Conservation (phyloP, 1,140 invertebrate species). For the Penaeus chinensis region DNA sequence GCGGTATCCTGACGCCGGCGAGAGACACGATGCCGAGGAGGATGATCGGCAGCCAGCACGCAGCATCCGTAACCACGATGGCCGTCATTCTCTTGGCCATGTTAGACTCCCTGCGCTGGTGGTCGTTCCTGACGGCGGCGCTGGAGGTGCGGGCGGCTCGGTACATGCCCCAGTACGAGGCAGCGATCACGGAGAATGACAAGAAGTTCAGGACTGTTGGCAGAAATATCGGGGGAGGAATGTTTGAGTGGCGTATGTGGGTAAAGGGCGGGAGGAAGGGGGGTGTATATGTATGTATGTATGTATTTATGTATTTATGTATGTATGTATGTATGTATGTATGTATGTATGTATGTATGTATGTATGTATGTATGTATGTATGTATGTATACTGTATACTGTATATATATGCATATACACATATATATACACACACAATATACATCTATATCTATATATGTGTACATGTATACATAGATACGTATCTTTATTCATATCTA, state of each 20-base stretch:
- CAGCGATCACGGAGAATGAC: conserved; percentile 71
- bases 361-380: neutral
- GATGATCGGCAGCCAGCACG: conserved; percentile 74
- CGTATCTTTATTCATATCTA: neutral
- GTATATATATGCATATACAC: neutral
- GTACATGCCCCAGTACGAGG: conserved; percentile 74
- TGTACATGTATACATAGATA: conserved; percentile 8
- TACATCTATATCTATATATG: conserved; percentile 14
- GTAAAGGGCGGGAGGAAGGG: neutral
- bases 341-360: neutral
- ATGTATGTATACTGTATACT: neutral
- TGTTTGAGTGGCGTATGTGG: too few relatives aligned
- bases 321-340: neutral
- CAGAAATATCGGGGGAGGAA: too few relatives aligned
- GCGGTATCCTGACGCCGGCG: conserved; percentile 69
- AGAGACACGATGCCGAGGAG: conserved; percentile 71
- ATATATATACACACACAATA: neutral
- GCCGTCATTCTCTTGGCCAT: conserved; percentile 73
- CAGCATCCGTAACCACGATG: conserved; percentile 73
- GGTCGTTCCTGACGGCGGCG: conserved; percentile 66
- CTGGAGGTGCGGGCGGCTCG: conserved; percentile 70
- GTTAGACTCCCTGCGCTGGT: conserved; percentile 69
- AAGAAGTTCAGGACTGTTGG: conserved; percentile 73
- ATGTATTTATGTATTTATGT: neutral
- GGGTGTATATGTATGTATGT: neutral